phyloP scores from a whole-genome alignment of 2,113 vertebrate species.

The Eurypyga helias region DNA sequence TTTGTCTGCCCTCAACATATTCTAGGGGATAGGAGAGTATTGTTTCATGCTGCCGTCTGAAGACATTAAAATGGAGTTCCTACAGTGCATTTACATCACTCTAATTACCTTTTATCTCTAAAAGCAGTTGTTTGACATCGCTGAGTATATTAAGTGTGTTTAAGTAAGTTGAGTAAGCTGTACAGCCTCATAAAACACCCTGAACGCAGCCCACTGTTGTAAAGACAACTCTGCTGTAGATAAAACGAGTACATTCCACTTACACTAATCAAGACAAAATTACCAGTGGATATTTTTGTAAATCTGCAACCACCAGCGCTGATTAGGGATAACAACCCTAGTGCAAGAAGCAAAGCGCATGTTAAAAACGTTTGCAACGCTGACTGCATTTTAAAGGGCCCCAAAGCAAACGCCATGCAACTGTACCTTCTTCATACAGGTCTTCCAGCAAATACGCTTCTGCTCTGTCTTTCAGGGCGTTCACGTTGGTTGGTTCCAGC shows the following conservation, averaged over 20 bases:
- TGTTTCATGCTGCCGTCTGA: not conserved
- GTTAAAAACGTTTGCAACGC: not conserved
- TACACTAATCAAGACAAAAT: conserved; percentile 3
- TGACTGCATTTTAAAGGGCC: not conserved
- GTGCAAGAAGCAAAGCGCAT: not conserved
- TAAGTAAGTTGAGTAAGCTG: not conserved
- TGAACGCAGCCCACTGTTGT: not conserved
- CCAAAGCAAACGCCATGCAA: not conserved
- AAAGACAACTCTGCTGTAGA: not conserved
- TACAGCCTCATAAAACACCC: not conserved
- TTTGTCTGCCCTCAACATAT: not conserved
- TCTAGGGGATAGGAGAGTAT: not conserved
- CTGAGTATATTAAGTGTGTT: not conserved
- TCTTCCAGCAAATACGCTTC: conserved; percentile 93
- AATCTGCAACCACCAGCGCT: not conserved
- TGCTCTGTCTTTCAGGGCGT: conserved; percentile 90
- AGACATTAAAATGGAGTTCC: not conserved
- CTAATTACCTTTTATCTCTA: not conserved
- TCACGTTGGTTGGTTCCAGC: conserved; percentile 84
- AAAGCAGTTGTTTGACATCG: not conserved
- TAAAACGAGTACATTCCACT: not conserved
- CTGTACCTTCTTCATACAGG: conserved; percentile 92
- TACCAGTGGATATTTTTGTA: not conserved
- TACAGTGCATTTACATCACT: not conserved
- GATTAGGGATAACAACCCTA: not conserved